Conservation (phyloP, 2,797 vertebrate genomes). For the Leucoraja ocellata region DNA sequence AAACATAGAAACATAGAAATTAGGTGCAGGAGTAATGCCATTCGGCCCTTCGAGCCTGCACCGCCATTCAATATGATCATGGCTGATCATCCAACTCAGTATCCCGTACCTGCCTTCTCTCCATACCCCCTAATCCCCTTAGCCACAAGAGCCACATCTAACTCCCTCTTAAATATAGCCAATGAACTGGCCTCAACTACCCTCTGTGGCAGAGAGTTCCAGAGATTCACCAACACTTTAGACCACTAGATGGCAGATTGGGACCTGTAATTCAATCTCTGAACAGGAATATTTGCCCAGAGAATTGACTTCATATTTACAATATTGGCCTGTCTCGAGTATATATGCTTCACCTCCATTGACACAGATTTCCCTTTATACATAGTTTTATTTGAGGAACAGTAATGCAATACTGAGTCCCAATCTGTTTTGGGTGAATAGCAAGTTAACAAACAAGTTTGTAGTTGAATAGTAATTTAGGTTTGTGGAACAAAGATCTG, state of each 20-base stretch:
- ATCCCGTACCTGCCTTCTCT: too few relatives aligned
- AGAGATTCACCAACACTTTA: neutral
- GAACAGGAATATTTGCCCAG: neutral
- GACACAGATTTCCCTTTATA: neutral
- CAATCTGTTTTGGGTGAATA: neutral
- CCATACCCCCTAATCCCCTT: too few relatives aligned
- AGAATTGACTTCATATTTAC: neutral
- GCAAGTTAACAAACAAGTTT: neutral
- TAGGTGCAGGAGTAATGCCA: too few relatives aligned
- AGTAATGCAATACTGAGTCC: neutral
- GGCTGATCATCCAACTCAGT: too few relatives aligned
- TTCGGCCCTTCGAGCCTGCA: too few relatives aligned
- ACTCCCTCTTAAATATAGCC: too few relatives aligned
- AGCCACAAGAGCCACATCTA: too few relatives aligned
- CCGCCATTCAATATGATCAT: too few relatives aligned
- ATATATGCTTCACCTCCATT: neutral
- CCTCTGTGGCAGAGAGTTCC: too few relatives aligned
- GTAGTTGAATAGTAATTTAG: neutral
- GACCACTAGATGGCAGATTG: slow-evolving; percentile 25
- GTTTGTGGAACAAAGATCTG: neutral
- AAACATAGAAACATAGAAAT: neutral
- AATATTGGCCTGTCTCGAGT: neutral
- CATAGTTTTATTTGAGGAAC: neutral
- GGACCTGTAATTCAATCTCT: neutral
- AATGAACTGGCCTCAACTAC: too few relatives aligned